These are phyloP conservation scores for Heliothis peltigera DNA, from an alignment of 2,888 invertebrate genomes.

Conservation along the genomic window DNA sequence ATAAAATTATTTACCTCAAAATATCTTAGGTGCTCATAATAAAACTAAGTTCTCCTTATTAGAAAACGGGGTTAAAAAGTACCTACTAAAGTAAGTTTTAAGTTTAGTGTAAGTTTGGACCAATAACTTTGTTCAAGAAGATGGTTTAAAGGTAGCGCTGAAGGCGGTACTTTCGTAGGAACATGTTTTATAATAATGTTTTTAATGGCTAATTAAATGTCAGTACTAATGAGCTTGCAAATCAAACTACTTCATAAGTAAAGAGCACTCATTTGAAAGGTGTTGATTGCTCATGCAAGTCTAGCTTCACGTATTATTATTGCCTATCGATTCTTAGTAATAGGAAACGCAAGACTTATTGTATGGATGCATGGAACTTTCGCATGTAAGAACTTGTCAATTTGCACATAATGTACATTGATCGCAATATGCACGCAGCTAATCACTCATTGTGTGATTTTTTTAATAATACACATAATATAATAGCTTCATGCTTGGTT, in stretches of 20 bases:
- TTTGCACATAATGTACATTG: constrained; percentile 47
- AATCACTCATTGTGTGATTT: constrained; percentile 31
- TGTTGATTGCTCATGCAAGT: constrained; percentile 27
- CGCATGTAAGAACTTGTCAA: constrained; percentile 41
- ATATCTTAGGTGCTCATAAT: too few species aligned
- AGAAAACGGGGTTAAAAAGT: too few species aligned
- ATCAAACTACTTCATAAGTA: neutral
- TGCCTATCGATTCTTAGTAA: constrained; percentile 16
- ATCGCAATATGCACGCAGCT: constrained; percentile 34
- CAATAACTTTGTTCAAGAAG: too few species aligned
- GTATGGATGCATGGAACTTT: constrained; percentile 33
- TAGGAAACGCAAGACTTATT: constrained; percentile 39
- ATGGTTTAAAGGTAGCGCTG: too few species aligned
- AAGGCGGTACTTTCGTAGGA: too few species aligned
- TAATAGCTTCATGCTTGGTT: neutral
- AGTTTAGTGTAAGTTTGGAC: too few species aligned
- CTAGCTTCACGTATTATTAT: constrained; percentile 20
- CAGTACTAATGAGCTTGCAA: neutral
- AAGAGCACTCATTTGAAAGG: neutral
- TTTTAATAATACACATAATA: neutral
- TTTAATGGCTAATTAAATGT: too few species aligned
- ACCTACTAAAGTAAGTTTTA: too few species aligned
- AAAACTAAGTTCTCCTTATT: too few species aligned
- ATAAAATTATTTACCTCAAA: too few species aligned
- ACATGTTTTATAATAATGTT: too few species aligned